Evolutionary conservation across 2,888 invertebrate species (phyloP), one percentile per base, ranked within the genome.

Genomic region (Drosophila mulleri): DNA sequence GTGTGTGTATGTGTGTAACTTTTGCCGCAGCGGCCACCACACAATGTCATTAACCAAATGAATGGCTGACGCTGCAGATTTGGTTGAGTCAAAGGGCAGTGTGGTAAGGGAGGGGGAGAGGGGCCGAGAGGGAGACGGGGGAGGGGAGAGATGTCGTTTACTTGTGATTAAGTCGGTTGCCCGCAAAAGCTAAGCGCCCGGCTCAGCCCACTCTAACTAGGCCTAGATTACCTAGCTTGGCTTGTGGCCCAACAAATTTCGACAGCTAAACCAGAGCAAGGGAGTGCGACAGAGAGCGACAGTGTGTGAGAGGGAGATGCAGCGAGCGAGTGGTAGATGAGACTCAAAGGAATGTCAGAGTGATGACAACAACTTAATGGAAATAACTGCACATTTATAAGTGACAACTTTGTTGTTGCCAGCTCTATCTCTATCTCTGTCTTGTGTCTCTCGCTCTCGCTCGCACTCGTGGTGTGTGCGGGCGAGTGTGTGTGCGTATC

Each of bases 1-100:
- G 56, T 32, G 42, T 67, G 52, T 59, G 12, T 63, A 47, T 67
- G 52, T 60, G 18, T 65, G 64, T 71, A 58, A 85, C 75, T 85
- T 88, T 83, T 85, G 87, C 84, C 85, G 85, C 85, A 88, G 84
- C 82, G 83, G 72, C 87, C 75, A 79, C 85, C 85, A 87, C 85
- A 89, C 89, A 89, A 85, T 88, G 89, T 88, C 85, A 86, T 86
- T 86, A 86, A 89, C 84, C 80, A 86, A 86, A 86, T 86, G 89
- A 86, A 86, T 86, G 85, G 89, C 85, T 86, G 89, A 86, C 89
- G 80, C 75, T 86, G 85, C 85, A 86, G 89, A 87, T 86, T 89
- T 80, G 64, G 18, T 50, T 35, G 47, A 54, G 54, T 41, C 23
- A 20, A 20, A 35, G 45, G 57, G 42, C 20, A 32, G 29, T 0